Evolutionary conservation across 1,140 invertebrate genomes (phyloP).

Genomic region (Cydia pomonella): DNA sequence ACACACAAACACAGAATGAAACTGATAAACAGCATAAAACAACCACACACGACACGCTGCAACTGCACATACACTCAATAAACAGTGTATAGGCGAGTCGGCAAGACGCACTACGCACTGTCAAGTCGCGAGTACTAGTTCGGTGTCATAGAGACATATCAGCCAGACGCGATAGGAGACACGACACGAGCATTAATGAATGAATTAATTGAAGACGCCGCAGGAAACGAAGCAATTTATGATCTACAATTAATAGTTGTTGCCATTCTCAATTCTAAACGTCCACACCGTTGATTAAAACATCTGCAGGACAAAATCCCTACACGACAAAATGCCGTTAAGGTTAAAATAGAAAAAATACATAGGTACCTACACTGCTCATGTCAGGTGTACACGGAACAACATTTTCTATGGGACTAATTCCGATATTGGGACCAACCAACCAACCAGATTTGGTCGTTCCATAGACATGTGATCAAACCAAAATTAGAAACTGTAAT

Average conservation of each 20-base stretch:
- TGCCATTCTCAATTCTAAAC: constrained; percentile 27
- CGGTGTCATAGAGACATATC: constrained; percentile 43
- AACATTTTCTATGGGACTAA: too few relatives aligned
- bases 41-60: constrained; percentile 61
- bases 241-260: constrained; percentile 35
- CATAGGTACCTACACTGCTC: too few relatives aligned
- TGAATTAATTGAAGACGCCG: constrained; percentile 46
- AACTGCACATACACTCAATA: constrained; percentile 60
- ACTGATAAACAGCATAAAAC: constrained; percentile 76
- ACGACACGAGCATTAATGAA: constrained; percentile 45
- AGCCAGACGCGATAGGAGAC: constrained; percentile 50
- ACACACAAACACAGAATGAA: constrained; percentile 50
- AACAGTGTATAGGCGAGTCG: constrained; percentile 35
- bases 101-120: constrained; percentile 41
- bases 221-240: constrained; percentile 41
- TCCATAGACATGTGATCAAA: too few relatives aligned
- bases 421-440: too few relatives aligned
- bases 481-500: too few relatives aligned
- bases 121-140: constrained; percentile 27
- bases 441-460: too few relatives aligned
- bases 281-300: not conserved
- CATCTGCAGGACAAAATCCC: not conserved
- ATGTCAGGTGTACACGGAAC: too few relatives aligned
- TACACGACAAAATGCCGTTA: not conserved
- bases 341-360: too few relatives aligned